Percentiles rank a stretch among this genome's conserved stretches.
phyloP scores from a whole-genome alignment of 2,797 vertebrate genomes.

The Takifugu ocellatus region DNA sequence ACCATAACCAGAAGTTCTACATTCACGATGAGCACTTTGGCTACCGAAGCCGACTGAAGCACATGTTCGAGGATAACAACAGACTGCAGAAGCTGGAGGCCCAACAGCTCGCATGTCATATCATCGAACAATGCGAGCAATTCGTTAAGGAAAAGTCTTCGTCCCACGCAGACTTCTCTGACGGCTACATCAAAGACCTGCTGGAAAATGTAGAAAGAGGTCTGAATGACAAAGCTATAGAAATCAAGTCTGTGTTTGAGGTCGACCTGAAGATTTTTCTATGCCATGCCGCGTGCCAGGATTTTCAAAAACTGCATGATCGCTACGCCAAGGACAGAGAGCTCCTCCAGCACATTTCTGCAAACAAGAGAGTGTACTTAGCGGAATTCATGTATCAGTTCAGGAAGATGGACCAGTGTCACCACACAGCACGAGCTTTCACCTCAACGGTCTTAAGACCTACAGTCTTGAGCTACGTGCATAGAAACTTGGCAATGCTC shows the following conservation, averaged over 20 bases:
- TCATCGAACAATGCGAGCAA: conserved; percentile 60
- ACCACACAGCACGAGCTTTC: conserved; percentile 62
- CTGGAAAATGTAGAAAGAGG: conserved; percentile 65
- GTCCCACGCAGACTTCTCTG: conserved; percentile 63
- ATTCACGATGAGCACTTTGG: conserved; percentile 69
- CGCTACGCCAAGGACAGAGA: conserved; percentile 57
- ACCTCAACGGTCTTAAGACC: conserved; percentile 63
- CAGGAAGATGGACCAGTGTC: conserved; percentile 69
- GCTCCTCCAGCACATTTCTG: conserved; percentile 48
- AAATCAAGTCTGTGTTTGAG: conserved; percentile 64
- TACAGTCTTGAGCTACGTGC: conserved; percentile 60
- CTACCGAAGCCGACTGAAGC: conserved; percentile 67
- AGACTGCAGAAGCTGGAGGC: conserved; percentile 52
- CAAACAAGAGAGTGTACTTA: conserved; percentile 47
- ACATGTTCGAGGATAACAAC: conserved; percentile 70
- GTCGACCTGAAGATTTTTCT: conserved; percentile 72
- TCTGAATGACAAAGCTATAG: conserved; percentile 56
- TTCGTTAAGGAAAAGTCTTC: conserved; percentile 61
- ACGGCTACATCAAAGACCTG: conserved; percentile 67
- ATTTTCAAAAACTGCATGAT: conserved; percentile 71
- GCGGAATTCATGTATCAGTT: conserved; percentile 66
- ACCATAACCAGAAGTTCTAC: conserved; percentile 35
- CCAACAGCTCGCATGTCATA: conserved; percentile 43
- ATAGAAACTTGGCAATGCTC: conserved; percentile 48
- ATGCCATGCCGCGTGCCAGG: conserved; percentile 61